Percentiles rank a stretch among this genome's conserved stretches.
Evolutionary conservation across 2,797 vertebrate genomes (phyloP).

Genomic region (Enteromius afrohamiltoni): DNA sequence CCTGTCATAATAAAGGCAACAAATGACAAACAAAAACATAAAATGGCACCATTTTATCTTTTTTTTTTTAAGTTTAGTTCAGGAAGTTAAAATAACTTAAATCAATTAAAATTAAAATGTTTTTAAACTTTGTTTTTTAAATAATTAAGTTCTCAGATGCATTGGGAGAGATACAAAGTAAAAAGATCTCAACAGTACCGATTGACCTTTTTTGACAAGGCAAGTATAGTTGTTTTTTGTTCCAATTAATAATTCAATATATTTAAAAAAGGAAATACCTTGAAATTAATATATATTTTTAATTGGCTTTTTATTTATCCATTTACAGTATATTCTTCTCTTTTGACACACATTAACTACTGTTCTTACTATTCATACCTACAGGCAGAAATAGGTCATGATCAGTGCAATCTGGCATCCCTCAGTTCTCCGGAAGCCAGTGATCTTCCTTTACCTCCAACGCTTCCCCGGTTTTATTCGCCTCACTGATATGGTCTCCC

Average conservation of each 20-base stretch:
- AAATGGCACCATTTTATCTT: not conserved
- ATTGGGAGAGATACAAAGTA: not conserved
- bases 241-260: not conserved
- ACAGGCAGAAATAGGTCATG: not conserved
- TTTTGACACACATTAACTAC: not conserved
- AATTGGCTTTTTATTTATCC: not conserved
- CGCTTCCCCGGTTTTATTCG: not conserved
- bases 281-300: not conserved
- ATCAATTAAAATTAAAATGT: too few species aligned
- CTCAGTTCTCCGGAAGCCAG: not conserved
- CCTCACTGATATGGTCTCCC: slow-evolving; percentile 9
- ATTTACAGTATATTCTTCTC: too few species aligned
- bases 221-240: not conserved
- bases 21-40: too few species aligned
- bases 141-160: not conserved
- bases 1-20: too few species aligned
- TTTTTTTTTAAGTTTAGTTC: not conserved
- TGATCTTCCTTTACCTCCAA: not conserved
- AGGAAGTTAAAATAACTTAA: too few species aligned
- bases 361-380: not conserved
- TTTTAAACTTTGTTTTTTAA: not conserved
- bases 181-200: not conserved
- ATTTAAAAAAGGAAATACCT: not conserved
- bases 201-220: not conserved
- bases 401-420: not conserved